Evolutionary conservation across 1,140 invertebrate species (phyloP), one percentile per base, ranked within the genome.

Genomic region (Drosophila gunungcola): DNA sequence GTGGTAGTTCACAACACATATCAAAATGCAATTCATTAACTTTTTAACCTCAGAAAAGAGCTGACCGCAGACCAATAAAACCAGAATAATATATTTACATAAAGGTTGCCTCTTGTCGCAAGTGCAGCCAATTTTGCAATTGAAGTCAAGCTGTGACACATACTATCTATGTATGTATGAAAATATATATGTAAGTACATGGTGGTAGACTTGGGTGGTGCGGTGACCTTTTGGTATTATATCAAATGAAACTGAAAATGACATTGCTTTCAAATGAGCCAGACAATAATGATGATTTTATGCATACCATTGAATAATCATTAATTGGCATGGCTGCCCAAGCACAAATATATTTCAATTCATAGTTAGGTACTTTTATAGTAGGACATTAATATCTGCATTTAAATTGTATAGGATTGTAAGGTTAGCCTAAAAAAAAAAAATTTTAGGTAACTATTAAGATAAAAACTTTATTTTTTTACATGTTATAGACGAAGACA

Each of bases 21-120:
- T 82, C 45, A 63, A 65, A 73, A 46, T 63, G 39, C 73, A 83
- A 83, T 82, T 74, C 68, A 83, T 82, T 82, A 78, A 63, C 74
- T 78, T 68, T 61, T 52, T 56, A 60, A 68, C 68, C 68, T 73
- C 74, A 52, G 42, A 38, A 55, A 42, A 57, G 58, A 73, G 54
- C 43, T 57, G 42, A 63, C 65, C 65, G 43, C 74, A 81, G 42
- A 53, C 64, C 41, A 72, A 72, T 70, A 56, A 63, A 78, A 63
- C 58, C 55, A 46, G 56, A 62, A 83, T 83, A 46, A 74, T 78
- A 74, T 67, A 83, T 83, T 52, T 67, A 83, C 79, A 67, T 83
- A 74, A 62, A 62, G 41, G 39, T 53, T 49, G 9, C n/a, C 55
- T 60, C 51, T 43, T 78, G 38, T 58, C 56, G 52, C 68, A 56